Base-by-base conservation (phyloP, 2,888 invertebrate genomes). In the Pasiphila rectangulata region DNA sequence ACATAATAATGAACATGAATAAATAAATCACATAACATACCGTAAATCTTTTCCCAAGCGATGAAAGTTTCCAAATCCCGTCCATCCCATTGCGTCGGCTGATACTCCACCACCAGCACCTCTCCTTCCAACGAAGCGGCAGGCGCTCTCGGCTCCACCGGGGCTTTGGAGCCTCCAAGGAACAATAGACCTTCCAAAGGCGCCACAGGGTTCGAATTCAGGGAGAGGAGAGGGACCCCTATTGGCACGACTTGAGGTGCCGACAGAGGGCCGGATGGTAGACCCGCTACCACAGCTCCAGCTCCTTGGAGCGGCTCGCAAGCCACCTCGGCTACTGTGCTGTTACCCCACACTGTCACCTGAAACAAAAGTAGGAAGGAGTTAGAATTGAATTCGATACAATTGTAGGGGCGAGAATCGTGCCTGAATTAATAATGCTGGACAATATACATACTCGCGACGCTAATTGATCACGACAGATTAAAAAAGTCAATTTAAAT, bases 141-240 rank as follows among this genome's bases (percentile, higher is more conserved):
- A 30, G 90, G 87, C 1, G 92, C 90, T 41, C 89, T 83, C 0
- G 90, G 90, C 56, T 92, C 91, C 27, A 92, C 91, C 21, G 91
- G 91, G 16, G 92, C 92, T 63, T 91, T 90, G 4, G 91, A 91
- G 0, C 92, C 92, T 24, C 92, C 92, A 21, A 92, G 86, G 47
- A 91, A 88, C 32, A 92, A 76, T 27, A 91, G 71, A 0, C 90
- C 88, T 0, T 77, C 71, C 0, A 86, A 86, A 2, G 89, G 83
- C 0, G 75, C 64, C 0, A 67, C 48, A 0, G 76, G 64, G 1
- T 65, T 59, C 0, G 72, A 61, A 0, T 67, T 60, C 1, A 70
- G 62, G 0, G 87, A 84, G 0, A 83, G 79, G 13, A 85, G 54
- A 0, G 73, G 71, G 1, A 78, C 69, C 4, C 71, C 71, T 1